These are phyloP conservation scores for Sprattus sprattus DNA, from an alignment of 2,113 vertebrate genomes.

Conservation along the genomic window DNA sequence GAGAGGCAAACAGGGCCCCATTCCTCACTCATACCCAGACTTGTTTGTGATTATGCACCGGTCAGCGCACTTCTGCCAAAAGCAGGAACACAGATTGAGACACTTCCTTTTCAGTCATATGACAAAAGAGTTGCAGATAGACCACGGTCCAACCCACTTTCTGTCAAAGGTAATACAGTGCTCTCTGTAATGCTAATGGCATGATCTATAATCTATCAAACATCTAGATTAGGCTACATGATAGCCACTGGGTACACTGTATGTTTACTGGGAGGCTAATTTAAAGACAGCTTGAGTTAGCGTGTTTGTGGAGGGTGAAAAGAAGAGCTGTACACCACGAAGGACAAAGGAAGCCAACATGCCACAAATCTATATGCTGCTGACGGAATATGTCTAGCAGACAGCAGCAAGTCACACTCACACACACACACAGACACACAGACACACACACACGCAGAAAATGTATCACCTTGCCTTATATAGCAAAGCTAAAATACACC, in stretches of 20 bases:
- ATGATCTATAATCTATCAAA: background rate
- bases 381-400: conserved; percentile 19
- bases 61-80: background rate
- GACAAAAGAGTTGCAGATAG: background rate
- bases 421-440: too few species aligned
- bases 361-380: conserved; percentile 11
- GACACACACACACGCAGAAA: too few species aligned
- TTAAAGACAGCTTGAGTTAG: background rate
- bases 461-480: background rate
- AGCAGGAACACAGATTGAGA: background rate
- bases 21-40: background rate
- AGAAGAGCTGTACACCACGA: background rate
- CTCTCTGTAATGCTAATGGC: background rate
- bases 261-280: background rate
- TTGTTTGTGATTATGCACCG: background rate
- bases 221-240: background rate
- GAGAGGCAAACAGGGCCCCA: background rate
- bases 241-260: background rate
- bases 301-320: background rate
- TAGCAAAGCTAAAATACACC: background rate
- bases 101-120: background rate
- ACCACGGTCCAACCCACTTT: background rate
- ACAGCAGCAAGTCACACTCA: too few species aligned
- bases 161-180: background rate
- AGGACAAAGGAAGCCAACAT: background rate